Conservation (phyloP, 2,113 vertebrate genomes). For the Phalacrocorax carbo region DNA sequence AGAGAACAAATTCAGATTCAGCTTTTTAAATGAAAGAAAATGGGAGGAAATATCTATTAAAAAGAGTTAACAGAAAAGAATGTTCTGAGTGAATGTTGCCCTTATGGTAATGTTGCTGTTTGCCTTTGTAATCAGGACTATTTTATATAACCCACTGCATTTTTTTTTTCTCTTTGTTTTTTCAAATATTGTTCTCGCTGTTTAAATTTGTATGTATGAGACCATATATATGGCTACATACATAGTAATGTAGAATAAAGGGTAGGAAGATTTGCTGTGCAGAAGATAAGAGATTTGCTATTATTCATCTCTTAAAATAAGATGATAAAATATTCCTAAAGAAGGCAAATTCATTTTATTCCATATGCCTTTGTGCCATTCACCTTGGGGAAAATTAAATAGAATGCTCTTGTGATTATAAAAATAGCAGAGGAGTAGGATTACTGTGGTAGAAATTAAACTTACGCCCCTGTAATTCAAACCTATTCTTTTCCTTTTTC, state of each 20-base stretch:
- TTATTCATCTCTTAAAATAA: conserved; percentile 5
- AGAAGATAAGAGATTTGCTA: conserved; percentile 10
- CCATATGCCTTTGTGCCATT: background rate
- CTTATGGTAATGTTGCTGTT: background rate
- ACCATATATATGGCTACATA: background rate
- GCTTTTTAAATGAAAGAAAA: background rate
- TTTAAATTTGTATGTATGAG: conserved; percentile 33
- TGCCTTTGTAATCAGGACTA: conserved; percentile 33
- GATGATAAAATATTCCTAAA: conserved; percentile 1
- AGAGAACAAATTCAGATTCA: background rate
- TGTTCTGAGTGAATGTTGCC: background rate
- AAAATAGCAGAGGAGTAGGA: conserved; percentile 30
- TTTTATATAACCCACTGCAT: background rate
- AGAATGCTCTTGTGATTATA: background rate
- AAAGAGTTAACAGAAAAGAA: background rate
- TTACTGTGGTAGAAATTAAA: background rate
- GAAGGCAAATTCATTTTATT: conserved; percentile 36
- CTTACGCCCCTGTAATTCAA: background rate
- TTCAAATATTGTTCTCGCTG: background rate
- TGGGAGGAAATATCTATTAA: background rate
- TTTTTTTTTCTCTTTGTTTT: background rate
- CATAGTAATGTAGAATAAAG: background rate
- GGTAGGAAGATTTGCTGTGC: background rate
- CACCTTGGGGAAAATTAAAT: conserved; percentile 29
- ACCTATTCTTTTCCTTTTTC: background rate